These are phyloP conservation scores for Pharmacophagus antenor DNA, from an alignment of 2,888 invertebrate genomes.

Conservation along the genomic window DNA sequence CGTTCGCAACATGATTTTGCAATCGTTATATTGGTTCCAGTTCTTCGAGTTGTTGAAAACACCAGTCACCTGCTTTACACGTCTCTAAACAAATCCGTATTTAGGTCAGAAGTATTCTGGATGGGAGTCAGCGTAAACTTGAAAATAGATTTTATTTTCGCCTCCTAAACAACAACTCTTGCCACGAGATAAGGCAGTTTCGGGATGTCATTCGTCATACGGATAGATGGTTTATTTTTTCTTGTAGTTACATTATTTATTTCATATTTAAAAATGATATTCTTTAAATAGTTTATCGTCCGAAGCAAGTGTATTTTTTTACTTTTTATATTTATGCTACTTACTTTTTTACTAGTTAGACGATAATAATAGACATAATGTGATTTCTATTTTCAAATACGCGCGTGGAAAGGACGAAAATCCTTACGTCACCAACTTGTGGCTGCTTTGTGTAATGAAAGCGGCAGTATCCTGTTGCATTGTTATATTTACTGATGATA, in stretches of 20 bases:
- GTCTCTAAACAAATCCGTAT: slow-evolving; percentile 56
- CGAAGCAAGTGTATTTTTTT: too few relatives aligned
- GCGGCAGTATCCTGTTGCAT: slow-evolving; percentile 21
- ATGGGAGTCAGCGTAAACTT: slow-evolving; percentile 65
- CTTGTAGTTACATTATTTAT: background rate
- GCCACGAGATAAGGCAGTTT: slow-evolving; percentile 36
- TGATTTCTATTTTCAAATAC: slow-evolving; percentile 50
- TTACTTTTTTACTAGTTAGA: slow-evolving; percentile 56
- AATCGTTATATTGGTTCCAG: slow-evolving; percentile 29
- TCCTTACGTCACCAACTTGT: slow-evolving; percentile 34
- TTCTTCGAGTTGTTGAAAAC: slow-evolving; percentile 45
- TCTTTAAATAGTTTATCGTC: background rate
- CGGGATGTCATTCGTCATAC: background rate
- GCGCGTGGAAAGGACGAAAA: slow-evolving; percentile 32
- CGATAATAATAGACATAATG: slow-evolving; percentile 52
- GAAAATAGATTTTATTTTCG: slow-evolving; percentile 73
- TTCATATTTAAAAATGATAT: background rate
- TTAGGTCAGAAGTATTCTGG: slow-evolving; percentile 65
- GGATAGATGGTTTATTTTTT: background rate
- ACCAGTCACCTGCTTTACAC: slow-evolving; percentile 52
- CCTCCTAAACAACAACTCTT: slow-evolving; percentile 43
- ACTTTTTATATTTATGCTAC: too few relatives aligned
- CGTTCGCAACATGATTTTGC: background rate
- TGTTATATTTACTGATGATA: slow-evolving; percentile 68
- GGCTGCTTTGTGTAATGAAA: slow-evolving; percentile 36